Evolutionary conservation across 2,888 invertebrate genomes (phyloP).

Genomic region (Timandra comae): DNA sequence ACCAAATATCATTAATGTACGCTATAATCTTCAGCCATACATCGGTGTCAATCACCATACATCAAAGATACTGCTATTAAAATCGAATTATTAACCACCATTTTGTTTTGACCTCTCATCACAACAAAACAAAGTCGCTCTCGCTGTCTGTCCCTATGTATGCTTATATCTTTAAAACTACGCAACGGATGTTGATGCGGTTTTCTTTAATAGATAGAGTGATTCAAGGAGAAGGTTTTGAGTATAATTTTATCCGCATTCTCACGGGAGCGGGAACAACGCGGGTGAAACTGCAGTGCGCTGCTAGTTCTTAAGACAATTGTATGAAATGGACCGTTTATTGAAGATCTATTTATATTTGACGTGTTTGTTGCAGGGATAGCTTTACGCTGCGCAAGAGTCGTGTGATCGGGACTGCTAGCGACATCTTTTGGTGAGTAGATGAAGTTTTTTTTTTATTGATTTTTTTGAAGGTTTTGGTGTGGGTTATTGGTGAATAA

Average conservation of each 20-base stretch:
- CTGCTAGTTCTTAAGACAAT: not conserved
- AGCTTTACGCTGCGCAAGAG: slow-evolving; percentile 37
- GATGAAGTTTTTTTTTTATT: slow-evolving; percentile 20
- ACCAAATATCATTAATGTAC: not conserved
- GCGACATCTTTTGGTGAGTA: slow-evolving; percentile 57
- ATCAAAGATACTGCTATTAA: slow-evolving; percentile 56
- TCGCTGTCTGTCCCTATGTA: too few species aligned
- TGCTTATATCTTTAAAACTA: too few species aligned
- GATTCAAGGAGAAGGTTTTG: too few species aligned
- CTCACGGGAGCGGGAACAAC: too few species aligned
- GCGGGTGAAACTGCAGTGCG: too few species aligned
- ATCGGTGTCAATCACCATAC: slow-evolving; percentile 40
- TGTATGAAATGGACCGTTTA: slow-evolving; percentile 6
- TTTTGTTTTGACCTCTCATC: slow-evolving; percentile 21
- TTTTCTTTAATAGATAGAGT: too few species aligned
- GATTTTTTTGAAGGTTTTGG: not conserved
- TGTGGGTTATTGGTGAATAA: not conserved
- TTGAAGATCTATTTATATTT: slow-evolving; percentile 31
- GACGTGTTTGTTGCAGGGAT: slow-evolving; percentile 20
- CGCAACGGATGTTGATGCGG: too few species aligned
- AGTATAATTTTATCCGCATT: too few species aligned
- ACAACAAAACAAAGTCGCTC: too few species aligned
- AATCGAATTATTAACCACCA: slow-evolving; percentile 56
- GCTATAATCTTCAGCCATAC: slow-evolving; percentile 42
- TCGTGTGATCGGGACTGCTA: slow-evolving; percentile 19